Evolutionary conservation across 2,797 vertebrate species (phyloP).

Genomic region (Pelochelys cantorii): DNA sequence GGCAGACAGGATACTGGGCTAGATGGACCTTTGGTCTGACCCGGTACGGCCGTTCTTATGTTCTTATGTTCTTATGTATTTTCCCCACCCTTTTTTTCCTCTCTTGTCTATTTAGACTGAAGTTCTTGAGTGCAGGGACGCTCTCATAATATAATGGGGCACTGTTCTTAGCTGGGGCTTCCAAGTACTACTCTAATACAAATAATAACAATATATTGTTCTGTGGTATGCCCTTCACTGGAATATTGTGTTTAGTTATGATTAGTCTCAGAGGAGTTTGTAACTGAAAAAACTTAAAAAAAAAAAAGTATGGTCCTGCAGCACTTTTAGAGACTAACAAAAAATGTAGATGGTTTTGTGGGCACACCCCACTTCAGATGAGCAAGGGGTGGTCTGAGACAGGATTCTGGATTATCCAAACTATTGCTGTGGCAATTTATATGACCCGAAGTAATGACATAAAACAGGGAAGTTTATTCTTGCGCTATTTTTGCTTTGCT

Average conservation of each 20-base stretch:
- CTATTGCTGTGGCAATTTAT: background rate
- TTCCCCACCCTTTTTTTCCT: too few relatives aligned
- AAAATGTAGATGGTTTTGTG: too few relatives aligned
- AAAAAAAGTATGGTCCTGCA: too few relatives aligned
- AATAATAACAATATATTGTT: background rate
- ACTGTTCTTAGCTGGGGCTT: background rate
- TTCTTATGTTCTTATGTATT: too few relatives aligned
- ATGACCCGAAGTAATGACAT: background rate
- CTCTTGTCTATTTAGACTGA: background rate
- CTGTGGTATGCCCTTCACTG: background rate
- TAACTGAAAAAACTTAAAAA: too few relatives aligned
- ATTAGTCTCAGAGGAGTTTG: background rate
- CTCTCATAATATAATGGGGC: background rate
- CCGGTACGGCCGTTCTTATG: too few relatives aligned
- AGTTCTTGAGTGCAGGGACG: background rate
- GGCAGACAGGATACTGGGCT: too few relatives aligned
- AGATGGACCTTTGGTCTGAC: too few relatives aligned
- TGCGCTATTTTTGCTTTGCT: conserved; percentile 25
- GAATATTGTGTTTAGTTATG: background rate
- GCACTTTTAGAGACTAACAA: too few relatives aligned
- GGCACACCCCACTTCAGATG: too few relatives aligned
- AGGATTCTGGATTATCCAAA: background rate
- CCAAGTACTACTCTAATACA: background rate
- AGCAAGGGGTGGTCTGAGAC: background rate
- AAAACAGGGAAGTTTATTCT: conserved; percentile 20